These are phyloP conservation scores for Drosophila teissieri DNA, from an alignment of 1,140 invertebrate genomes.

Conservation along the genomic window DNA sequence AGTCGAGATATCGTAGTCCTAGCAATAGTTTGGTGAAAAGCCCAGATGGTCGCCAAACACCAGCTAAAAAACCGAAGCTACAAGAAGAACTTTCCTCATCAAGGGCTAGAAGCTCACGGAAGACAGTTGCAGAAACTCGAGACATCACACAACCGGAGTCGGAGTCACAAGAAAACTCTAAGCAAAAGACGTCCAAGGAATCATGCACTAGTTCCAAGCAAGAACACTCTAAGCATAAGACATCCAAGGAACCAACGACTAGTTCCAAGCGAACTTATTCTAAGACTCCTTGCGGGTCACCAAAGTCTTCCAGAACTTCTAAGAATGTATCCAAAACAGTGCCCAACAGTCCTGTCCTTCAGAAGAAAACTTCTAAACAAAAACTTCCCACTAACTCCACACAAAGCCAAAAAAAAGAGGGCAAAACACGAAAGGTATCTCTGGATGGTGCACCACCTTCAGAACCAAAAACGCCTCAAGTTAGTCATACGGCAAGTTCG, in stretches of 20 bases:
- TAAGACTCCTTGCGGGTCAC: background rate
- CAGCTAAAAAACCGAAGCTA: background rate
- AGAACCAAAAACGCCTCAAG: background rate
- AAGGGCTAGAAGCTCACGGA: background rate
- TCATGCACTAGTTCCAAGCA: too few relatives aligned
- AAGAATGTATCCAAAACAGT: background rate
- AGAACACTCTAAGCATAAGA: too few relatives aligned
- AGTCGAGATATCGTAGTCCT: background rate
- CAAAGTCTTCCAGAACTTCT: background rate
- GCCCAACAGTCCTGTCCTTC: background rate
- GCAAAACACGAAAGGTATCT: too few relatives aligned
- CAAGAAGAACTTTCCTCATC: background rate
- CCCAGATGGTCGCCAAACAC: background rate
- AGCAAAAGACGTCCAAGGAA: too few relatives aligned
- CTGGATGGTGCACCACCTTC: too few relatives aligned
- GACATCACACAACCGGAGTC: too few relatives aligned
- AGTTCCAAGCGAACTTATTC: too few relatives aligned
- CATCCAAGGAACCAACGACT: too few relatives aligned
- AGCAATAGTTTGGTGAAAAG: background rate
- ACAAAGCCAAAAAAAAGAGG: too few relatives aligned
- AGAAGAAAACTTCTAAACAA: background rate
- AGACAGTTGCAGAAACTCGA: too few relatives aligned
- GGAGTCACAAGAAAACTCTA: too few relatives aligned
- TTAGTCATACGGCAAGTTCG: background rate
- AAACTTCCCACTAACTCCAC: background rate